Evolutionary conservation across 2,113 vertebrate genomes (phyloP).

Genomic region (Sus scrofa): T2T-Sscrofa CM000826.6:143142501-143143000

Average conservation of each 20-base stretch:
- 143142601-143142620: not conserved
- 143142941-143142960: too few species aligned
- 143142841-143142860: too few species aligned
- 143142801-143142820: too few species aligned
- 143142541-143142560: not conserved
- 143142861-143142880: too few species aligned
- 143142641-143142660: not conserved
- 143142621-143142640: not conserved
- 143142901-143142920: too few species aligned
- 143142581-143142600: not conserved
- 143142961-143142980: too few species aligned
- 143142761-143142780: not conserved
- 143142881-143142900: too few species aligned
- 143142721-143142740: not conserved
- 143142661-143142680: not conserved
- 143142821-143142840: too few species aligned
- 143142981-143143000: too few species aligned
- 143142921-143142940: too few species aligned
- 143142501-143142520: not conserved
- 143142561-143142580: not conserved
- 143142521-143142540: not conserved
- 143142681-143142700: not conserved
- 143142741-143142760: not conserved
- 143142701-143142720: not conserved
- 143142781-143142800: too few species aligned